Base-by-base conservation (phyloP, 2,797 vertebrate species). In the Psittacula echo region DNA sequence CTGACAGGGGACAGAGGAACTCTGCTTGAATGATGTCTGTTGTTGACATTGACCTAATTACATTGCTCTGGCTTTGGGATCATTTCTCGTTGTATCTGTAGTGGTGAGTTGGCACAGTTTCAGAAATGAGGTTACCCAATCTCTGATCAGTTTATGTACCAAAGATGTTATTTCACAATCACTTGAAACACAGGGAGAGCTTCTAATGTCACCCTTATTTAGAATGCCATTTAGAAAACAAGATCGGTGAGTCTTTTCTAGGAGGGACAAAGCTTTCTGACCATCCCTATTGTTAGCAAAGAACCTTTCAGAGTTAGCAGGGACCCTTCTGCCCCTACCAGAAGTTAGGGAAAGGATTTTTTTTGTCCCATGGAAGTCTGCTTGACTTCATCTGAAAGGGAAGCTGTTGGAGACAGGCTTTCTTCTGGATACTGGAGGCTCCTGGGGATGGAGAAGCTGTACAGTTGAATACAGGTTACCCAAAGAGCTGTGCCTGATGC, bases 1-100 rank as follows among this genome's bases (percentile, higher is more conserved):
- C 45, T 67, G 80, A 67, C 18, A 64, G 74, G 41, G 80, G 74
- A 5, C 71, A 58, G 80, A 54, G 32, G 34, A 91, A 42, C 50
- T 84, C 50, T 67, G 51, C 39, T 20, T 24, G 39, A 67, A 7
- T 51, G 4, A 27, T 58, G 81, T 64, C 78, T 85, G 65, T 9
- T 56, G 34, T 58, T 72, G 84, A 37, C 86, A 72, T 77, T 80
- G 94, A 93, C 96, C 95, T 60, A 15, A 71, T 91, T 89, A 32
- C 29, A 24, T 8, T 45, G 67, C 74, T 45, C 64, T 67, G 84
- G 23, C 77, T 92, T 74, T 64, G 60, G 22, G 7, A 65, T 15
- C 32, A 11, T 66, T 86, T 13, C 14, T 42, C 48, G 23, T 47
- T 29, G 1, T 44, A 53, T 61, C 54, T 18, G 68, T 80, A 37